Evolutionary conservation across 2,888 invertebrate genomes (phyloP).

Genomic region (Diloba caeruleocephala): DNA sequence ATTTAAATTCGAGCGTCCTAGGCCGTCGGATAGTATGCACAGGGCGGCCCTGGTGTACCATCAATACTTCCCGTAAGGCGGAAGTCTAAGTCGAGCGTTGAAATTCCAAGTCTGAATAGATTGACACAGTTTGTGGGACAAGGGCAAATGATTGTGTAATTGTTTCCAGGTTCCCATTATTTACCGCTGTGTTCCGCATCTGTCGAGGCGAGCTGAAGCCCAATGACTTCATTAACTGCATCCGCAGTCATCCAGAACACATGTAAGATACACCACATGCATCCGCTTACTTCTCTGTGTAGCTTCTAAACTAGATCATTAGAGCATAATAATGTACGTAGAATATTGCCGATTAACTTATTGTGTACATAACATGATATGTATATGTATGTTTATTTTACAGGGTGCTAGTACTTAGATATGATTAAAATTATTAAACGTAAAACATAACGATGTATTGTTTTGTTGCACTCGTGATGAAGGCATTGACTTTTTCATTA

Average conservation of each 20-base stretch:
- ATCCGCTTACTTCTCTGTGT: constrained; percentile 64
- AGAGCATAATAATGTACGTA: constrained; percentile 62
- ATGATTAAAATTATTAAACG: constrained; percentile 59
- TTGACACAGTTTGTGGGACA: constrained; percentile 6
- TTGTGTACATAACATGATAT: constrained; percentile 71
- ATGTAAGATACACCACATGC: constrained; percentile 92
- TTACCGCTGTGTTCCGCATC: constrained; percentile 98
- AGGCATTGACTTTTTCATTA: constrained; percentile 17
- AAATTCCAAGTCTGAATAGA: no score
- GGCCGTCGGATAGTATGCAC: no score
- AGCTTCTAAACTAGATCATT: constrained; percentile 60
- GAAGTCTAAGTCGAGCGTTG: no score
- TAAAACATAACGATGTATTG: constrained; percentile 62
- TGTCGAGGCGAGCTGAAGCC: constrained; percentile 95
- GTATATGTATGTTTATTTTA: constrained; percentile 76
- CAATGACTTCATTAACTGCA: constrained; percentile 95
- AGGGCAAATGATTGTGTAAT: constrained; percentile 26
- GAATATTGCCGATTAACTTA: constrained; percentile 69
- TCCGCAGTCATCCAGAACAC: constrained; percentile 98
- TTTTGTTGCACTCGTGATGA: constrained; percentile 61
- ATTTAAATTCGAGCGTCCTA: no score
- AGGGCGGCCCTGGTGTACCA: no score
- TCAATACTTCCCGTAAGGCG: no score
- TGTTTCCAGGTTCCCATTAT: constrained; percentile 96
- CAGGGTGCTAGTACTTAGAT: constrained; percentile 84